Base-by-base conservation (phyloP, 2,888 invertebrate genomes). In the Halocaridina rubra region DNA sequence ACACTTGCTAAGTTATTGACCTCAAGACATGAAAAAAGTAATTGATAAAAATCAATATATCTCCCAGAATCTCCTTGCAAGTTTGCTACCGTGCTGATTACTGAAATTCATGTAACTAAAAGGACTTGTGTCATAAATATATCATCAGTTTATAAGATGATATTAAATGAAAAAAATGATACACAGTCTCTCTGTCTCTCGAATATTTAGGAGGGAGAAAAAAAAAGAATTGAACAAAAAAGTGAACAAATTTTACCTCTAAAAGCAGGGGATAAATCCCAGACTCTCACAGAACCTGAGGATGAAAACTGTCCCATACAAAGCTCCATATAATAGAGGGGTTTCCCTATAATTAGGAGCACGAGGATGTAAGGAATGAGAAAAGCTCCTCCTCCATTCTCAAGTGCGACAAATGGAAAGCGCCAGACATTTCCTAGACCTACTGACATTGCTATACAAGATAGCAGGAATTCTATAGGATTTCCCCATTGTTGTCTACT, bases 251-350 rank as follows among this genome's bases (percentile, higher is more conserved):
- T n/a, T n/a, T 74, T 39, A 87, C 88, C 88, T 85, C 86, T 79
- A 32, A 88, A 88, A 4, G 87, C 86, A 0, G 89, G 89, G 30
- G 81, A 81, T 22, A 88, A 75, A n/a, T 87, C 86, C 89, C 89
- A 89, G 22, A 89, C 88, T 90, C 94, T 94, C 0, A 96, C 94
- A 10, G 95, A 95, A 78, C 96, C 96, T 89, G 93, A 93, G 81
- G 95, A 94, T 81, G 94, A 94, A 90, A 96, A 97, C 90, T 97
- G 97, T 13, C 97, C 97, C 13, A 97, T 90, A 1, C 94, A 92
- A 92, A 95, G 94, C 91, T 97, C 97, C 90, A 97, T 91, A 90
- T 95, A 96, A 90, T 97, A 96, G 92, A 97, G 93, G 0, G 96
- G 96, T 89, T 95, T 88, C 61, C 86, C 89, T 84, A 94, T 93